phyloP scores from a whole-genome alignment of 2,888 invertebrate species.

The Thysanoteuthis rhombus region DNA sequence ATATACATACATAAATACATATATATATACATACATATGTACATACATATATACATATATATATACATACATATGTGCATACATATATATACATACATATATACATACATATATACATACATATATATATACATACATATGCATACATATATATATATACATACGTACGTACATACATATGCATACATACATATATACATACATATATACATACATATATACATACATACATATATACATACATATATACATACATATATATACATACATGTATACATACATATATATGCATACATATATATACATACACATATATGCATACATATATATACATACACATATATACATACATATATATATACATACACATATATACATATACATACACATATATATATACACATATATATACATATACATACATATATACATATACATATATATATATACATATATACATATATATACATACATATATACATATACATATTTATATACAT shows the following conservation, averaged over 20 bases:
- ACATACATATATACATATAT: neutral
- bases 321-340: neutral
- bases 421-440: no score
- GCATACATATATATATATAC: neutral
- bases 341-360: neutral
- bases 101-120: neutral
- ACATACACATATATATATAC: no score
- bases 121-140: neutral
- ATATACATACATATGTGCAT: neutral
- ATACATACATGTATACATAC: neutral
- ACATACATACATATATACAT: neutral
- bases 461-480: neutral
- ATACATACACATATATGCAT: neutral
- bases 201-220: neutral
- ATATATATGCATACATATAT: neutral
- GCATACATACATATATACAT: neutral
- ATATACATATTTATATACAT: neutral
- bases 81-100: neutral
- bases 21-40: neutral
- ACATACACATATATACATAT: neutral
- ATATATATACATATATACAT: neutral
- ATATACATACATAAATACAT: neutral
- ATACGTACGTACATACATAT: neutral
- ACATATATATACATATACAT: no score
- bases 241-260: neutral